Percentiles rank a stretch among this genome's conserved stretches.
Evolutionary conservation across 1,140 invertebrate species (phyloP).

Genomic region (Forficula auricularia): DNA sequence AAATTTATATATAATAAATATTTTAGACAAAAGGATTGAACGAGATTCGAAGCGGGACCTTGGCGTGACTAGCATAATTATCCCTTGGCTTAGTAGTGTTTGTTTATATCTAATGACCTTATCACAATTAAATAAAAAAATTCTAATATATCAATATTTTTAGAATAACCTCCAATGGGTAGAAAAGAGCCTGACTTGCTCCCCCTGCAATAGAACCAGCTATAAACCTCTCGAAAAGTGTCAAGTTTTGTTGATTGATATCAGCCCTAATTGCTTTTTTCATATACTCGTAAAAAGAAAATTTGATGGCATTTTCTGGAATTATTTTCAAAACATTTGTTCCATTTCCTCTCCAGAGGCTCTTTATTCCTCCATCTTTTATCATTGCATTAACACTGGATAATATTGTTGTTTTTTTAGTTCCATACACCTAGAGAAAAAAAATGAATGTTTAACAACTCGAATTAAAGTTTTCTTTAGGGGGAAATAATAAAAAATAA

Average conservation of each 20-base stretch:
- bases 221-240: conserved; percentile 76
- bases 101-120: too few species aligned
- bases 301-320: conserved; percentile 93
- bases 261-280: conserved; percentile 64
- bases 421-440: conserved; percentile 56
- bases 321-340: conserved; percentile 98
- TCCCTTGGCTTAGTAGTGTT: too few species aligned
- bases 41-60: too few species aligned
- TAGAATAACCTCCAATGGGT: conserved; percentile 89
- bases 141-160: too few species aligned
- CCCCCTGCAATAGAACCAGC: conserved; percentile 90
- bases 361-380: conserved; percentile 77
- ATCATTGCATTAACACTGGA: conserved; percentile 66
- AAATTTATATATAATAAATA: too few species aligned
- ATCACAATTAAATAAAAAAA: too few species aligned
- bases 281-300: conserved; percentile 92
- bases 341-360: conserved; percentile 94
- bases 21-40: too few species aligned
- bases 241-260: conserved; percentile 53
- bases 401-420: conserved; percentile 46
- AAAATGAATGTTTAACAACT: too few species aligned
- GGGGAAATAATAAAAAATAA: too few species aligned
- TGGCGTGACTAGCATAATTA: too few species aligned
- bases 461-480: too few species aligned
- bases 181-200: conserved; percentile 88